Percentiles rank a stretch among this genome's conserved stretches.
Conservation (phyloP, 2,113 vertebrate species). For the Micromys minutus region DNA sequence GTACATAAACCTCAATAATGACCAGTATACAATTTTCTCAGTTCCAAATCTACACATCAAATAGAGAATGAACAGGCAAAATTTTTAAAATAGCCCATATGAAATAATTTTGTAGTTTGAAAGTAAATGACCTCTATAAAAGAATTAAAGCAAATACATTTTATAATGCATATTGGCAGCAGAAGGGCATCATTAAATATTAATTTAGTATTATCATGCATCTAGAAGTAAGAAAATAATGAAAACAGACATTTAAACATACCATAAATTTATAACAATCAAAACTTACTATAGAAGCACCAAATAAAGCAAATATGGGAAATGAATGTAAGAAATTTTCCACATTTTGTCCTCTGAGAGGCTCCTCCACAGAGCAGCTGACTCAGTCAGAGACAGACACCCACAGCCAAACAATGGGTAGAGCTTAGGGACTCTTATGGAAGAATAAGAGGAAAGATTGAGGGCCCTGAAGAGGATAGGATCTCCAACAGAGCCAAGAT, state of each 20-base stretch:
- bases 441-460: no score
- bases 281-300: background rate
- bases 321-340: constrained; percentile 38
- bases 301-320: constrained; percentile 41
- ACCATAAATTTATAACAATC: constrained; percentile 50
- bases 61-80: background rate
- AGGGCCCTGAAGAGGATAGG: no score
- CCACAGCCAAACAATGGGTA: no score
- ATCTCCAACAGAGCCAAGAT: no score
- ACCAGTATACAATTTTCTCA: background rate
- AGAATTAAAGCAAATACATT: constrained; percentile 42
- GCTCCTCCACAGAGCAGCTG: no score
- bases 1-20: constrained; percentile 13
- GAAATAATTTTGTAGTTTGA: constrained; percentile 21
- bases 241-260: constrained; percentile 29
- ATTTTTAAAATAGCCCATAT: background rate
- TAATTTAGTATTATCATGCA: constrained; percentile 35
- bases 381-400: no score
- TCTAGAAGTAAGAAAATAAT: constrained; percentile 54
- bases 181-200: constrained; percentile 24
- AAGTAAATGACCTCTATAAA: constrained; percentile 44
- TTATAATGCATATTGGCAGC: background rate
- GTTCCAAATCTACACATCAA: background rate
- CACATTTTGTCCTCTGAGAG: background rate
- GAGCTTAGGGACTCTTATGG: no score